Evolutionary conservation across 2,113 vertebrate species (phyloP).

Genomic region (Ginglymostoma cirratum): DNA sequence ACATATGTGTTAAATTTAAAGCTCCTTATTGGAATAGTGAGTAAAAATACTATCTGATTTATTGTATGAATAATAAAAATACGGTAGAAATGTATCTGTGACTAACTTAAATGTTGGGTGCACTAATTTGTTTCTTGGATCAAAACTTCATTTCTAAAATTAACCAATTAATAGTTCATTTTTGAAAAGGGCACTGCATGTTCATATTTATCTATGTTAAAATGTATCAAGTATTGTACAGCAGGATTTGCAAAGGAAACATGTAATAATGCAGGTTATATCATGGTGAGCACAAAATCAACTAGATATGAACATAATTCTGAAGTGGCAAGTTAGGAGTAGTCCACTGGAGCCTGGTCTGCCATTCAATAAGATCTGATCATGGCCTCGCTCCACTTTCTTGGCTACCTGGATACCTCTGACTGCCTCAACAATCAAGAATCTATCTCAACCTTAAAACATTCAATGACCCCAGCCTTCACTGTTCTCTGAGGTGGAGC

Average conservation of each 20-base stretch:
- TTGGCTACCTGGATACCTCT: no score
- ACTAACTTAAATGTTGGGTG: not conserved
- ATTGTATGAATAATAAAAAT: not conserved
- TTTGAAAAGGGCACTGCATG: no score
- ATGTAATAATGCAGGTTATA: not conserved
- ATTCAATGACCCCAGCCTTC: no score
- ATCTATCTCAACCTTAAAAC: no score
- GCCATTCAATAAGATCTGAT: no score
- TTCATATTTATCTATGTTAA: not conserved
- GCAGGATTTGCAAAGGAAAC: not conserved
- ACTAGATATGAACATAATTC: no score
- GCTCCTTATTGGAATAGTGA: not conserved
- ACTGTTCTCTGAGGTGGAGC: no score
- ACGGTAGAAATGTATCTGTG: not conserved
- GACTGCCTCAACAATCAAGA: no score
- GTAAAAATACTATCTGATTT: not conserved
- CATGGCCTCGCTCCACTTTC: no score
- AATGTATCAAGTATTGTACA: not conserved
- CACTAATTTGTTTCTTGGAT: not conserved
- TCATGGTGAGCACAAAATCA: not conserved
- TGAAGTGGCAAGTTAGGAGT: no score
- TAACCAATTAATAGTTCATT: not conserved
- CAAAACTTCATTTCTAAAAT: not conserved
- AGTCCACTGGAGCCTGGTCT: no score
- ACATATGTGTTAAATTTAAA: not conserved